Evolutionary conservation across 2,888 invertebrate genomes (phyloP).

Genomic region (Hirtodrosophila cameraria): DNA sequence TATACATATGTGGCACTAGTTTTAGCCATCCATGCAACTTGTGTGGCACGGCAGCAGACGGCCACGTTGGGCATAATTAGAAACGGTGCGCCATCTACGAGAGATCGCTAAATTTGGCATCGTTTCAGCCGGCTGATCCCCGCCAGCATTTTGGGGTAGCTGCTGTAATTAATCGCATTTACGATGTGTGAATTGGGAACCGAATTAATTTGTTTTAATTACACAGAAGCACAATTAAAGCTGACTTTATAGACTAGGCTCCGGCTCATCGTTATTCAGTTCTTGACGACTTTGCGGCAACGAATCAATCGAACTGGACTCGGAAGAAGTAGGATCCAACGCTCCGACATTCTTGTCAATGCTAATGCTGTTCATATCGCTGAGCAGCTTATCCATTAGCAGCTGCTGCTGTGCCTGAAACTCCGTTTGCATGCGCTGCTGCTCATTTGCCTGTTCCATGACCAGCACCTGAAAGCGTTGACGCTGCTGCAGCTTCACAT

Average conservation of each 20-base stretch:
- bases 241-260: neutral
- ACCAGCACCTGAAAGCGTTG: constrained; percentile 36
- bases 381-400: constrained; percentile 40
- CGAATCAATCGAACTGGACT: constrained; percentile 20
- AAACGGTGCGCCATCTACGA: constrained; percentile 36
- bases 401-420: constrained; percentile 46
- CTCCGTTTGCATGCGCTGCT: constrained; percentile 43
- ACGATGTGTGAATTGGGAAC: constrained; percentile 43
- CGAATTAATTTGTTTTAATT: constrained; percentile 13
- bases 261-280: neutral
- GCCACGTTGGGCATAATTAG: constrained; percentile 67
- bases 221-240: neutral
- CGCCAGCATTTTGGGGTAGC: constrained; percentile 7
- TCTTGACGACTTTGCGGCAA: constrained; percentile 29
- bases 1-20: too few species aligned
- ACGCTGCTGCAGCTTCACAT: constrained; percentile 36
- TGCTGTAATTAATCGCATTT: constrained; percentile 38
- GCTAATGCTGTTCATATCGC: constrained; percentile 15
- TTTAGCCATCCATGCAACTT: constrained; percentile 42
- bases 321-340: constrained; percentile 10
- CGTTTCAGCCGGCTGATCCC: constrained; percentile 18
- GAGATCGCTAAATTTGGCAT: constrained; percentile 63
- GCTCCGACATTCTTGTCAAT: constrained; percentile 4
- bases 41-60: constrained; percentile 62
- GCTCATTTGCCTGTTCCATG: constrained; percentile 43